These are phyloP conservation scores for Drosophila prostipennis DNA, from an alignment of 2,888 invertebrate species.

Conservation along the genomic window DNA sequence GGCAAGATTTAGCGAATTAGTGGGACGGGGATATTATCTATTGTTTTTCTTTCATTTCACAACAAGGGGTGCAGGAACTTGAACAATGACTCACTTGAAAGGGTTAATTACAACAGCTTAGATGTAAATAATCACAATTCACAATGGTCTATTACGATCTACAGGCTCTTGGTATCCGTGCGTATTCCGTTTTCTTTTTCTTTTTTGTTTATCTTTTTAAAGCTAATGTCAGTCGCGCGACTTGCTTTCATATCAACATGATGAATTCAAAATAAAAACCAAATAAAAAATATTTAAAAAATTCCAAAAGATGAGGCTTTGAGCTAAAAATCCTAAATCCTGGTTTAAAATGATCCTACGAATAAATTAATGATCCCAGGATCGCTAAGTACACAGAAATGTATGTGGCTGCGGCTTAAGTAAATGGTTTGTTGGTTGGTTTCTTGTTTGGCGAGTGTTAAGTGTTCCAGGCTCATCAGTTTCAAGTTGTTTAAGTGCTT, in stretches of 20 bases:
- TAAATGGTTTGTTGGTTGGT: constrained; percentile 17
- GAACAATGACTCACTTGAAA: constrained; percentile 9
- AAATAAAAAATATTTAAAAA: background rate
- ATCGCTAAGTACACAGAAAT: constrained; percentile 53
- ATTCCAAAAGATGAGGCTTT: constrained; percentile 21
- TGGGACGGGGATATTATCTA: background rate
- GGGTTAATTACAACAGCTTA: constrained; percentile 29
- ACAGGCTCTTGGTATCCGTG: constrained; percentile 28
- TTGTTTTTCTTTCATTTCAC: background rate
- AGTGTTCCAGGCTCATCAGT: constrained; percentile 32
- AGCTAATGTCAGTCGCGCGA: constrained; percentile 65
- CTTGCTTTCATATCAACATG: constrained; percentile 41
- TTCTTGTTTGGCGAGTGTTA: constrained; percentile 34
- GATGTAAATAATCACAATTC: constrained; percentile 27
- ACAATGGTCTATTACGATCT: constrained; percentile 33
- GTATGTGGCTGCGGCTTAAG: constrained; percentile 39
- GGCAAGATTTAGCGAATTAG: constrained; percentile 1
- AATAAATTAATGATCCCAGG: constrained; percentile 55
- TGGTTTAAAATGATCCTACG: constrained; percentile 29
- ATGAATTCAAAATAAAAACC: constrained; percentile 28
- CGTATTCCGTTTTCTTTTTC: constrained; percentile 7
- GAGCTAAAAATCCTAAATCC: constrained; percentile 36
- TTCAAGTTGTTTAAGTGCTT: background rate
- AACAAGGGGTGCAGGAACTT: constrained; percentile 4
- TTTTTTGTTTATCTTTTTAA: constrained; percentile 31